Evolutionary conservation across 2,888 invertebrate genomes (phyloP), one percentile per base, ranked within the genome.

Genomic region (Phortica okadai): DNA sequence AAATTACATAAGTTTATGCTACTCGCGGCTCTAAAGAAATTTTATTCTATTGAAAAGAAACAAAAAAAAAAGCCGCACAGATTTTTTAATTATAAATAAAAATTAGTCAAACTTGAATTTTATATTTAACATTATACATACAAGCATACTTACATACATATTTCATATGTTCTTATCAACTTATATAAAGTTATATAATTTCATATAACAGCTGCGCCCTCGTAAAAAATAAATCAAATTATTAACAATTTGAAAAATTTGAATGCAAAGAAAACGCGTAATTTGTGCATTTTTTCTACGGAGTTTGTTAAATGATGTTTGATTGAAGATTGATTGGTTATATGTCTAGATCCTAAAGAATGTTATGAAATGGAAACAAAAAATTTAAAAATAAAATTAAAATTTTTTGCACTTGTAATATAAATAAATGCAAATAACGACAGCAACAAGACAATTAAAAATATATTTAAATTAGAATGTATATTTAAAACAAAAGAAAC

Each of bases 401-500:
- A 73, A 73, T 59, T 6, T 50, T 50, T 50, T 50, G 50, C 50
- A 8, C 14, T n/a, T n/a, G n/a, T 33, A 25, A 14, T 42, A 41
- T 66, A 64, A 11, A 25, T 64, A n/a, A 7, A 59, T 59, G 59
- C 16, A 59, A 59, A n/a, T 25, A 21, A 59, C 16, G 33, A 33
- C 25, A 70, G 33, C 54, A 54, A 70, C 50, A 25, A 54, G 50
- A 54, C 44, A 16, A 74, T 54, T 54, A 11, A 21, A 14, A 21
- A 73, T 59, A 44, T 58, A 59, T 73, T 72, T 42, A 42, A 59
- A 45, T 8, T 41, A 66, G 11, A 66, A 76, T 21, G 45, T 21
- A 78, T n/a, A 76, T 66, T 50, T 44, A 44, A 74, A 78, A 45
- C 21, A 73, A 74, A 62, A 58, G 69, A 76, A 76, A 78, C 73